Conservation (phyloP, 1,140 invertebrate genomes). For the Nasonia vitripennis region DNA sequence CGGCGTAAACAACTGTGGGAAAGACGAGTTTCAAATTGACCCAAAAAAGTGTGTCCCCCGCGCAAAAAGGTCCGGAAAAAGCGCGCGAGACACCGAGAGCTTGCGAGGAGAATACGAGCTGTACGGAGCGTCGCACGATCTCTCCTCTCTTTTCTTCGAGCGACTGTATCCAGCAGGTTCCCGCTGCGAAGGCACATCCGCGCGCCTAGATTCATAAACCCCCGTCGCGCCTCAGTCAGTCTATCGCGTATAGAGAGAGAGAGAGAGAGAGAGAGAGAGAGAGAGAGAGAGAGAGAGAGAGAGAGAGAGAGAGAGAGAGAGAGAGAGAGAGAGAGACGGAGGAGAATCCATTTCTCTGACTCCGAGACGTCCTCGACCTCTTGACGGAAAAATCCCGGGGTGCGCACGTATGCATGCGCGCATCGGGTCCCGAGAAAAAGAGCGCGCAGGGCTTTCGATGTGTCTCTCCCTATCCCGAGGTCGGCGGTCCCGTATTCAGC, state of each 20-base stretch:
- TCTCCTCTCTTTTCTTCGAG: conserved; percentile 27
- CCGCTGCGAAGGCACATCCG: conserved; percentile 41
- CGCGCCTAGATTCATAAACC: conserved; percentile 38
- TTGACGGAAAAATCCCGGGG: conserved; percentile 9
- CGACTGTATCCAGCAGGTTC: neutral
- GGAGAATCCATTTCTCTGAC: neutral
- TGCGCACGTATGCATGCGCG: neutral
- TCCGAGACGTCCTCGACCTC: neutral
- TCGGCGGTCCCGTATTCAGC: conserved; percentile 12
- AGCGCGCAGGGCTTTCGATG: conserved; percentile 21
- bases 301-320: neutral
- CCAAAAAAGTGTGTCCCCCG: neutral
- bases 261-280: neutral
- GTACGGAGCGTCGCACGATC: neutral
- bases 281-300: neutral
- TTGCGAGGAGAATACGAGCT: conserved; percentile 1
- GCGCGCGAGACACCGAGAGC: neutral
- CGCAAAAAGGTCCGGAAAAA: neutral
- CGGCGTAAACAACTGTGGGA: conserved; percentile 16
- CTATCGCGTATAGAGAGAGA: neutral
- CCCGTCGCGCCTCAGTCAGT: conserved; percentile 12
- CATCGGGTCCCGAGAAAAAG: neutral
- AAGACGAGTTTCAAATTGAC: conserved; percentile 18
- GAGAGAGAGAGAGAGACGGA: neutral
- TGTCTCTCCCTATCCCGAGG: neutral